phyloP scores from a whole-genome alignment of 2,113 vertebrate genomes.

The Gnathonemus echidnorhynchus region DNA sequence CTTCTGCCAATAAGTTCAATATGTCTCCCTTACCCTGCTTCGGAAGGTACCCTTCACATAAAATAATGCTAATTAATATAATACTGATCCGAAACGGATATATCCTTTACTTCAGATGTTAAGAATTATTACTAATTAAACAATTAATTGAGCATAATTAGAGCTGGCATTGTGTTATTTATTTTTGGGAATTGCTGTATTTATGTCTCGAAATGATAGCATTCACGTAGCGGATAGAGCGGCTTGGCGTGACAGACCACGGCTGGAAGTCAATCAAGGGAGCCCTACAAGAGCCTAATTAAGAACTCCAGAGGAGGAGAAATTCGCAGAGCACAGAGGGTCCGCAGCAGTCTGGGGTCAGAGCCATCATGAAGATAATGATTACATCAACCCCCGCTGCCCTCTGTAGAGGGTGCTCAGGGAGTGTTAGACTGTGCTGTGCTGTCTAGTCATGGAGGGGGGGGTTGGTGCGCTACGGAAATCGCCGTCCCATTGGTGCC shows the following conservation, averaged over 20 bases:
- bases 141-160: not conserved
- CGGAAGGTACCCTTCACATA: not conserved
- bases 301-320: not conserved
- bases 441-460: not conserved
- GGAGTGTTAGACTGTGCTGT: not conserved
- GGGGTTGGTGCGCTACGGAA: not conserved
- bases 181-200: not conserved
- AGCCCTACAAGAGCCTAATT: not conserved
- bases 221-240: not conserved
- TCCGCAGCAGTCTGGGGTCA: not conserved
- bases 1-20: not conserved
- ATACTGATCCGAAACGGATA: not conserved
- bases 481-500: not conserved
- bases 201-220: not conserved
- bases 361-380: not conserved
- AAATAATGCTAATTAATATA: constrained; percentile 8
- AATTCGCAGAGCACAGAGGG: not conserved
- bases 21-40: not conserved
- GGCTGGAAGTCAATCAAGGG: not conserved
- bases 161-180: not conserved
- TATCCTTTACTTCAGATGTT: not conserved
- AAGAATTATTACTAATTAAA: not conserved
- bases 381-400: not conserved
- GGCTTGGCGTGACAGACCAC: not conserved
- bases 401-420: not conserved